Evolutionary conservation across 2,797 vertebrate genomes (phyloP).

Genomic region (Urocyon cinereoargenteus): DNA sequence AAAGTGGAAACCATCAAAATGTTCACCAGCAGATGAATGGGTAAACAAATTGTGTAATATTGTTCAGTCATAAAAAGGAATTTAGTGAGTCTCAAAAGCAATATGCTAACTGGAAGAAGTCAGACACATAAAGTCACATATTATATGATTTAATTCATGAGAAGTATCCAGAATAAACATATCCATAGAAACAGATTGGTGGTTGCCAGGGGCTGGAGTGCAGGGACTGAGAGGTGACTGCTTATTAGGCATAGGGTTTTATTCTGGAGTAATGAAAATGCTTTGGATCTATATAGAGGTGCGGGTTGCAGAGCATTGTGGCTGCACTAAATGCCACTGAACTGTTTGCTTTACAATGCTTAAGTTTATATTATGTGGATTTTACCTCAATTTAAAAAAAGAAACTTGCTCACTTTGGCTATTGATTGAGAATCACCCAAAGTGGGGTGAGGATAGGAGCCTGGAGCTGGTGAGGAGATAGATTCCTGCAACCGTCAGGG

Average conservation of each 20-base stretch:
- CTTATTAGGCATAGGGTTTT: neutral
- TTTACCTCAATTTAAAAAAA: slow-evolving; percentile 4
- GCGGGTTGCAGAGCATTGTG: fast-evolving
- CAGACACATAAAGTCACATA: neutral
- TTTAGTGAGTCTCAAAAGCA: neutral
- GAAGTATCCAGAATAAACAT: neutral
- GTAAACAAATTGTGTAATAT: neutral
- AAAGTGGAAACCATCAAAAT: neutral
- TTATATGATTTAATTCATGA: neutral
- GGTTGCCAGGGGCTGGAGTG: neutral
- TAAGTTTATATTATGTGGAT: neutral
- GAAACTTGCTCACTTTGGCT: neutral
- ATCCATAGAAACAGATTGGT: neutral
- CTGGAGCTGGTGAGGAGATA: neutral
- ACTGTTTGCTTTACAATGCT: neutral
- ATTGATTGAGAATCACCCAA: neutral
- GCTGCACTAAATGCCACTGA: neutral
- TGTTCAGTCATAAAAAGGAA: neutral
- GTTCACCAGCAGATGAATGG: neutral
- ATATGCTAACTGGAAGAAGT: neutral
- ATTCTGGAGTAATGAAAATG: neutral
- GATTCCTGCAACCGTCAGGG: neutral
- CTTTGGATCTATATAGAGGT: neutral
- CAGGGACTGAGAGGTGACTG: neutral
- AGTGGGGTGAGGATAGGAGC: neutral